Conservation (phyloP, 2,888 invertebrate species). For the Sepioteuthis lessoniana region DNA sequence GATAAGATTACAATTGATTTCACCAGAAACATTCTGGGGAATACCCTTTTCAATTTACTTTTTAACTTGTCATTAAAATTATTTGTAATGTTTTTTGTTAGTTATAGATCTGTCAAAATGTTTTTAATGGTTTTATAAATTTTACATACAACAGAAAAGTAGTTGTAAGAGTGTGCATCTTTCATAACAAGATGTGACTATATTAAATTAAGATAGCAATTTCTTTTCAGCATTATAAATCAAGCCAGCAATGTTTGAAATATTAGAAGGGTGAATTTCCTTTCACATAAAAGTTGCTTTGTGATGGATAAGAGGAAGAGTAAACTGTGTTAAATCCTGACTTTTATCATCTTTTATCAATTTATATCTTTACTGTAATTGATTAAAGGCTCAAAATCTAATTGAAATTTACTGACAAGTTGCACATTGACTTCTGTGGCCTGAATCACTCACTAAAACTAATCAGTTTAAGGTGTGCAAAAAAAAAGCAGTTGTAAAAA, state of each 20-base stretch:
- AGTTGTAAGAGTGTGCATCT: no score
- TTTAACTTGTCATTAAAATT: no score
- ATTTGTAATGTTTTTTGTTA: no score
- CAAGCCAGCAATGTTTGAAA: neutral
- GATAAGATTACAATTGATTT: no score
- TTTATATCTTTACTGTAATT: neutral
- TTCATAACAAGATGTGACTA: no score
- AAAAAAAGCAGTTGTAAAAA: neutral
- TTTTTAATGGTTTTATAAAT: no score
- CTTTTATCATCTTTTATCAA: neutral
- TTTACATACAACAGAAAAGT: no score
- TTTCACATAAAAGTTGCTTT: neutral
- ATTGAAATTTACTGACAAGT: neutral
- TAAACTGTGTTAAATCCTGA: neutral
- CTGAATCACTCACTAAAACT: neutral
- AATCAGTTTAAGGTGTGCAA: neutral
- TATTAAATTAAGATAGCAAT: no score
- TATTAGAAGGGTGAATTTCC: neutral
- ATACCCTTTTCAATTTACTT: no score
- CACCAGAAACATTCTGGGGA: no score
- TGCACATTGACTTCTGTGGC: neutral
- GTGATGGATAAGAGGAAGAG: neutral
- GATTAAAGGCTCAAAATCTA: neutral
- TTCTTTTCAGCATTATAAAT: no score
- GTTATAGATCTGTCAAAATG: no score